Evolutionary conservation across 2,888 invertebrate genomes (phyloP), one percentile per base, ranked within the genome.

Genomic region (Flabesymbios commensalis): DNA sequence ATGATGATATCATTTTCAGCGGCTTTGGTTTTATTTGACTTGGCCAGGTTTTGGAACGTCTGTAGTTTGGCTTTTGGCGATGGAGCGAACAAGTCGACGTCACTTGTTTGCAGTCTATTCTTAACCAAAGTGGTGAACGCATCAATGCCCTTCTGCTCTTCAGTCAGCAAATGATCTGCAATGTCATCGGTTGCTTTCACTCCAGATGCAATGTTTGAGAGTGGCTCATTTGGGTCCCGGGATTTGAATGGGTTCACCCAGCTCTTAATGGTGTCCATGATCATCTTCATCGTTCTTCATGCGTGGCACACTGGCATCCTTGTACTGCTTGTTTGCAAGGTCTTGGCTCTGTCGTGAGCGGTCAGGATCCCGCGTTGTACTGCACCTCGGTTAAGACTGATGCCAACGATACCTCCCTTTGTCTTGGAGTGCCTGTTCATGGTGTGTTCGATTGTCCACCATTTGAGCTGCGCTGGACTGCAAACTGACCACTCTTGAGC

Each of bases 1-100:
- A 59, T 10, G 42, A 57, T 28, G 24, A 59, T 41, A 28, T 59
- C 33, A 24, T 59, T 45, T 10, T 14, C 7, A 17, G 45, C 7
- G 45, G 14, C 7, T 10, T 19, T 45, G 45, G 14, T 45, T 19
- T 14, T 10, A 7, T 45, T 45, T 19, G 39, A 36, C n/a, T 36
- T 36, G 10, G n/a, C 39, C 10, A 36, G 39, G n/a, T 36, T 36
- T 10, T 36, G 39, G n/a, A 36, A 36, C 10, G 10, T 36, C n/a
- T 36, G 10, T 36, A 36, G 10, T n/a, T 10, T 14, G 10, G 39
- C 10, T n/a, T 36, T 36, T 14, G 39, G 10, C n/a, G n/a, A 14
- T 10, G 39, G 39, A 14, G 39, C 39, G 39, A 36, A 36, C 10
- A 36, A 36, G 10, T 36, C 39, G n/a, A 36, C 39, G n/a, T n/a